phyloP scores from a whole-genome alignment of 2,797 vertebrate genomes.

The Hydrophis major region DNA sequence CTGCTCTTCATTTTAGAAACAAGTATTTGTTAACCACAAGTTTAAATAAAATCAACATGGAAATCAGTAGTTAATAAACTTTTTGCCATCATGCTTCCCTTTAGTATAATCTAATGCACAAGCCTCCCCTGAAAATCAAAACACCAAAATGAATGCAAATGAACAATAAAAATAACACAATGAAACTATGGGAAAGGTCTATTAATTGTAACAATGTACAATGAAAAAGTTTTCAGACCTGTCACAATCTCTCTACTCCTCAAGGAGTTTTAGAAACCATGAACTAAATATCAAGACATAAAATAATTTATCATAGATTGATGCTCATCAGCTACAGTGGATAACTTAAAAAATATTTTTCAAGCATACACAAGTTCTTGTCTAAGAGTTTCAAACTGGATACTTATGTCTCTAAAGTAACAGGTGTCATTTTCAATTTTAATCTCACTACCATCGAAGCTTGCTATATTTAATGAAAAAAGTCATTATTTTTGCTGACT shows the following conservation, averaged over 20 bases:
- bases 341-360: neutral
- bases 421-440: neutral
- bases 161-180: neutral
- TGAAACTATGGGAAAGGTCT: neutral
- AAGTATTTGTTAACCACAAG: neutral
- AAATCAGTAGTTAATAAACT: neutral
- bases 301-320: neutral
- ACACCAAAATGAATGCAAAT: neutral
- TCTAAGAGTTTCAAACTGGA: neutral
- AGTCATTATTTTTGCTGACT: neutral
- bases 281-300: neutral
- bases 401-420: neutral
- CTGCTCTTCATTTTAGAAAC: neutral
- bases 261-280: neutral
- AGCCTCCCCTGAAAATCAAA: neutral
- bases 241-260: neutral
- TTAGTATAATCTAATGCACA: neutral
- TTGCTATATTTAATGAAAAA: neutral
- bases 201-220: neutral
- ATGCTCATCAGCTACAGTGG: neutral
- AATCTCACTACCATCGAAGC: neutral
- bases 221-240: neutral
- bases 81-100: neutral
- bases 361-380: neutral
- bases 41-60: neutral